phyloP scores from a whole-genome alignment of 2,113 vertebrate species.

The Pelobates fuscus region DNA sequence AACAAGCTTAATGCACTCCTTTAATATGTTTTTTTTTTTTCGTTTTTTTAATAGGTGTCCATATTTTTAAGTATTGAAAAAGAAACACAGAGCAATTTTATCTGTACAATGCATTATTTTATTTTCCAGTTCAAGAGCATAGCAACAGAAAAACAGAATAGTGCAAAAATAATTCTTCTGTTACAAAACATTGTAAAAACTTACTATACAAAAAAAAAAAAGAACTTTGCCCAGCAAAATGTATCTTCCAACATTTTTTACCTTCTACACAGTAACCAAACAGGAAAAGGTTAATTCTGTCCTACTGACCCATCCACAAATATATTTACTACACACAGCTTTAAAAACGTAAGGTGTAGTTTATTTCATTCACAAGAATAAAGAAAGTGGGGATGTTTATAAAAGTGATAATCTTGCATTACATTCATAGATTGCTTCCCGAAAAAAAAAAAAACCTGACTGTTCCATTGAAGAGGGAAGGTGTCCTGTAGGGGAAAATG shows the following conservation, averaged over 20 bases:
- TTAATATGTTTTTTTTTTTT: too few species aligned
- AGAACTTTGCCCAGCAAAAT: conserved; percentile 47
- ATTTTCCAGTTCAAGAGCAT: conserved; percentile 30
- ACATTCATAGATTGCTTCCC: too few species aligned
- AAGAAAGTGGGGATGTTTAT: too few species aligned
- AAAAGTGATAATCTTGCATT: too few species aligned
- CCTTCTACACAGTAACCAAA: not conserved
- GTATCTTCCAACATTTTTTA: conserved; percentile 1
- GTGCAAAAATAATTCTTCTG: conserved; percentile 31
- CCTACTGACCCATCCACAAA: not conserved
- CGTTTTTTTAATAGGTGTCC: too few species aligned
- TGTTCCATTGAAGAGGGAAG: too few species aligned
- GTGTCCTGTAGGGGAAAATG: too few species aligned
- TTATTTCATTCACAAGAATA: too few species aligned
- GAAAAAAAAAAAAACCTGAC: too few species aligned
- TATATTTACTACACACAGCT: not conserved
- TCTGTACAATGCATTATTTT: not conserved
- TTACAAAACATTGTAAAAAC: conserved; percentile 32
- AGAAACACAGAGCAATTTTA: not conserved
- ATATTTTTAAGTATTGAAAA: not conserved
- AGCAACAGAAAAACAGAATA: conserved; percentile 34
- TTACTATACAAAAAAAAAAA: conserved; percentile 41
- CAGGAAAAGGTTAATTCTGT: not conserved
- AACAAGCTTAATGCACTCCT: too few species aligned
- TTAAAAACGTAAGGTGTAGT: too few species aligned